Percentiles rank a stretch among this genome's conserved stretches.
Evolutionary conservation across 2,888 invertebrate species (phyloP).

Genomic region (Metalampra italica): DNA sequence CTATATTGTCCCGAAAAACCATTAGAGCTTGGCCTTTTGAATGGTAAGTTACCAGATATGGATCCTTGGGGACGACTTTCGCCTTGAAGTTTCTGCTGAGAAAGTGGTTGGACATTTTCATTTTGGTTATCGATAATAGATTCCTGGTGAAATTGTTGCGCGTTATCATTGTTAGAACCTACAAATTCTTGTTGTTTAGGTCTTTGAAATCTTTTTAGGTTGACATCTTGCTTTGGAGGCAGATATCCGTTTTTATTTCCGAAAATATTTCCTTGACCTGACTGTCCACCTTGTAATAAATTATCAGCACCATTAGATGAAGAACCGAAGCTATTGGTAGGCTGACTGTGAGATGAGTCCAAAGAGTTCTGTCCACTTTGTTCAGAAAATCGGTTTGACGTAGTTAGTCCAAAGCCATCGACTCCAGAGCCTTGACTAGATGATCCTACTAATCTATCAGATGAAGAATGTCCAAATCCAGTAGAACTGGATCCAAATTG

Average conservation of each 20-base stretch:
- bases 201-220: slow-evolving; percentile 1
- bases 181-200: not conserved
- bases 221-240: slow-evolving; percentile 5
- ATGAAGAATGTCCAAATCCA: not conserved
- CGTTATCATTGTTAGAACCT: not conserved
- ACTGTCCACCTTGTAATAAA: not conserved
- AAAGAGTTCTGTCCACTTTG: not conserved
- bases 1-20: slow-evolving; percentile 13
- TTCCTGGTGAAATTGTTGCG: not conserved
- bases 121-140: not conserved
- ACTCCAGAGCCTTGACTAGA: not conserved
- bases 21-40: slow-evolving; percentile 16
- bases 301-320: not conserved
- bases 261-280: slow-evolving; percentile 1
- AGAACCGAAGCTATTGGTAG: not conserved
- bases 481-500: slow-evolving; percentile 4
- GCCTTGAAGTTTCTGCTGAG: slow-evolving; percentile 3
- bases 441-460: not conserved
- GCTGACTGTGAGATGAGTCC: not conserved
- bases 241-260: slow-evolving; percentile 10
- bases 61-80: slow-evolving; percentile 6
- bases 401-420: not conserved
- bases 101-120: not conserved
- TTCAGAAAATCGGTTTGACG: too few relatives aligned
- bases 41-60: slow-evolving; percentile 4